Base-by-base conservation (phyloP, 2,797 vertebrate species). In the Phoeniculus purpureus region DNA sequence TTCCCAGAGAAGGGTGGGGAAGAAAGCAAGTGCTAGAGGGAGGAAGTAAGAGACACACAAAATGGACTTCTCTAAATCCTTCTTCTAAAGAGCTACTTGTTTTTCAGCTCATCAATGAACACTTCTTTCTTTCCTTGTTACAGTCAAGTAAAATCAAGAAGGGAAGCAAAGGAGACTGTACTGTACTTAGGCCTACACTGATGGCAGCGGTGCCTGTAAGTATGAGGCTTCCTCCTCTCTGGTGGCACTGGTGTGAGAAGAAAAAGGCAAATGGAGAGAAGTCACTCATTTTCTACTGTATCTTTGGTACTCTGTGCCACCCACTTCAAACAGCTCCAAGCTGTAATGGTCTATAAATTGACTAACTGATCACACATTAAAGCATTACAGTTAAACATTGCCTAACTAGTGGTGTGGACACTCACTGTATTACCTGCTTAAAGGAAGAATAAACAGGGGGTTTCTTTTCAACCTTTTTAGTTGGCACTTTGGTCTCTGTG, bases 101-200 rank as follows among this genome's bases (percentile, higher is more conserved):
- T 77, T 90, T 90, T 89, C 48, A 55, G 27, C 29, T 90, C 18
- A 20, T 85, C 32, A 82, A 58, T 87, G 92, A 79, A 54, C 8
- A 2, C 91, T 85, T 91, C n/a, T 37, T 37, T 37, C 37, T 91
- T 91, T 95, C 60, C 82, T 94, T 67, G 71, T 90, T 97, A 47
- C 94, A 99, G 99, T 99, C 99, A 61, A 99, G 98, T 54, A 99
- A 99, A 97, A 99, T 99, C 91, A 99, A 99, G 97, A 99, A 98
- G 71, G 99, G 99, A 95, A 99, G 99, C 97, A 99, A 99, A 97
- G 99, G 99, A 66, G 99, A 99, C 95, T 98, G 98, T 85, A 97
- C 97, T 66, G 98, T 99, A 61, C 98, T 99, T 61, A 98, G 96
- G 87, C 99, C 99, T 70, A 98, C 99, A 1, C 97, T 99, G 92